Conservation (phyloP, 2,888 invertebrate species). For the Cistogaster globosa region DNA sequence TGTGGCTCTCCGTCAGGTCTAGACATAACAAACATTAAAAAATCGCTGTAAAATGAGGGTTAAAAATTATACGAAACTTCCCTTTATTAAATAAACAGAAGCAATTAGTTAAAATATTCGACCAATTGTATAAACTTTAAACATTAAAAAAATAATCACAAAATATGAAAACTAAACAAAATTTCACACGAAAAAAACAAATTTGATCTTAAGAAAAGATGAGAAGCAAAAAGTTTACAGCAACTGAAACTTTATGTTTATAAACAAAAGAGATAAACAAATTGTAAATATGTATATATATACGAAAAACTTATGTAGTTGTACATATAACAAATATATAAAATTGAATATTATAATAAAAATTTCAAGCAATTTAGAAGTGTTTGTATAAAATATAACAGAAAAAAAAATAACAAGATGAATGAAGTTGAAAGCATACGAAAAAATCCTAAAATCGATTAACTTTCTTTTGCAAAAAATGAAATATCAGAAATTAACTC, state of each 20-base stretch:
- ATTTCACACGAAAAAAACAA: neutral
- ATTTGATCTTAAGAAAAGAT: neutral
- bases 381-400: neutral
- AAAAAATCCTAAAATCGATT: neutral
- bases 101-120: slow-evolving; percentile 57
- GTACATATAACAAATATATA: neutral
- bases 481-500: neutral
- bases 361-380: neutral
- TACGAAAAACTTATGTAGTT: neutral
- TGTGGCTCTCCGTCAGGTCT: too few species aligned
- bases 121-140: slow-evolving; percentile 69
- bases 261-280: neutral
- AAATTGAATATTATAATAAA: neutral
- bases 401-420: neutral
- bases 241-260: neutral
- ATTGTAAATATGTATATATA: slow-evolving; percentile 1
- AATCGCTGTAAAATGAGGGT: too few species aligned
- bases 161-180: neutral
- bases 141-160: neutral
- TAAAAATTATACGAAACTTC: neutral
- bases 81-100: slow-evolving; percentile 19
- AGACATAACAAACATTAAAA: too few species aligned
- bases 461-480: neutral
- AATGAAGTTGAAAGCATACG: neutral
- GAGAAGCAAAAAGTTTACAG: too few species aligned